Evolutionary conservation across 2,888 invertebrate genomes (phyloP).

Genomic region (Nymphalis polychloros): DNA sequence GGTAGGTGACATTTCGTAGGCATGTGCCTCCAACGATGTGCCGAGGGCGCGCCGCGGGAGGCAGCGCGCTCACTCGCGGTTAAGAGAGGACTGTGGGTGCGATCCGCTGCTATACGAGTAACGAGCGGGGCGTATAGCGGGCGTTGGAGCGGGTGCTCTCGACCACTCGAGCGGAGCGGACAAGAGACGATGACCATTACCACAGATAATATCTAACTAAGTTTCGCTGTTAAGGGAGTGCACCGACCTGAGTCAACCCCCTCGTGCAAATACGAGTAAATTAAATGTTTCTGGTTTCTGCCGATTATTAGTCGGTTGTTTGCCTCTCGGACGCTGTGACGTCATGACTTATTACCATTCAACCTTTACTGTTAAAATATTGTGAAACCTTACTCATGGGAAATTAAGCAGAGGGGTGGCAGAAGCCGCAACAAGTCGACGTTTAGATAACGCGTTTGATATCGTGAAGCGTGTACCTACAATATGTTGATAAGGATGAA

Average conservation of each 20-base stretch:
- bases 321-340: slow-evolving; percentile 14
- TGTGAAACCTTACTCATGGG: not conserved
- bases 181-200: not conserved
- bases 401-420: slow-evolving; percentile 16
- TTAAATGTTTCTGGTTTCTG: slow-evolving; percentile 24
- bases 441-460: slow-evolving; percentile 31
- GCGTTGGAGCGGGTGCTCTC: slow-evolving; percentile 34
- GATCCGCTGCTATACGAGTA: slow-evolving; percentile 47
- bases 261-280: slow-evolving; percentile 45
- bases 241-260: slow-evolving; percentile 74
- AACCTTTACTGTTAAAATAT: slow-evolving; percentile 10
- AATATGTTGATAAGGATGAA: slow-evolving; percentile 31
- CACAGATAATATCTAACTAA: not conserved
- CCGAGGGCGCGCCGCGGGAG: slow-evolving; percentile 71
- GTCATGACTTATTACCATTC: slow-evolving; percentile 13
- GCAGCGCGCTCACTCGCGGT: slow-evolving; percentile 80
- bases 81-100: slow-evolving; percentile 73
- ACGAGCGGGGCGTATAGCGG: slow-evolving; percentile 46
- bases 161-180: slow-evolving; percentile 39
- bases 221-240: slow-evolving; percentile 51
- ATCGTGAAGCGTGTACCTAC: slow-evolving; percentile 16
- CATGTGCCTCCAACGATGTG: slow-evolving; percentile 67
- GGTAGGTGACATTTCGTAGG: slow-evolving; percentile 72
- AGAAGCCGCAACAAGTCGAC: slow-evolving; percentile 29
- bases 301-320: slow-evolving; percentile 9